Conservation (phyloP, 2,113 vertebrate species). For the Tachysurus vachellii region DNA sequence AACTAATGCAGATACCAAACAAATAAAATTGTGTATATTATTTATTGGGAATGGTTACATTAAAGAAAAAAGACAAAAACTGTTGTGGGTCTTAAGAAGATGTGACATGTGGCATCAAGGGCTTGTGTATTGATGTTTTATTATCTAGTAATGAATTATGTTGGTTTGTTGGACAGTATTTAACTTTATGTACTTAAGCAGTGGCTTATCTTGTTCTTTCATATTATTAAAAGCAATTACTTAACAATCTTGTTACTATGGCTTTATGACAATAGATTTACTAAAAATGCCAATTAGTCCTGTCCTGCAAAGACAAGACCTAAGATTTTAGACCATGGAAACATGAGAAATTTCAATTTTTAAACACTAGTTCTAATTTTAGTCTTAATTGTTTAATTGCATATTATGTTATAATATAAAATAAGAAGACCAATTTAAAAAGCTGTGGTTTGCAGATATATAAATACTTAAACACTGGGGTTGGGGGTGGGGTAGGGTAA, state of each 20-base stretch:
- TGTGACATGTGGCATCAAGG: background rate
- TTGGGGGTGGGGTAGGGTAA: background rate
- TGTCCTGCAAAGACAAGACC: background rate
- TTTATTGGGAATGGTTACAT: too few relatives aligned
- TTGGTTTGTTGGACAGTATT: too few relatives aligned
- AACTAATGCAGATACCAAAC: too few relatives aligned
- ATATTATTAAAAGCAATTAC: background rate
- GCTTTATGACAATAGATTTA: background rate
- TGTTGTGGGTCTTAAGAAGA: background rate
- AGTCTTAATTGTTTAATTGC: background rate
- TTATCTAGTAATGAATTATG: too few relatives aligned
- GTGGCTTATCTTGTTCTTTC: background rate
- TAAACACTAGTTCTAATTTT: background rate
- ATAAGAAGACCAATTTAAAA: background rate
- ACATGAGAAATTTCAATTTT: background rate
- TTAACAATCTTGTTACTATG: background rate
- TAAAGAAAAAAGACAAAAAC: background rate
- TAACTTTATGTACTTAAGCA: background rate
- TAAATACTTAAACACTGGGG: constrained; percentile 3
- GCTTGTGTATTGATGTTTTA: background rate
- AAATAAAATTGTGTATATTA: background rate
- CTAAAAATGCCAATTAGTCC: too few relatives aligned
- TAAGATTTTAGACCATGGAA: background rate
- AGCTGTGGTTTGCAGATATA: background rate
- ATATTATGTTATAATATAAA: background rate